A percentile compares a stretch with the other conserved stretches of the same genome.
Conservation (phyloP, 2,888 invertebrate genomes). For the Thysanoteuthis rhombus region DNA sequence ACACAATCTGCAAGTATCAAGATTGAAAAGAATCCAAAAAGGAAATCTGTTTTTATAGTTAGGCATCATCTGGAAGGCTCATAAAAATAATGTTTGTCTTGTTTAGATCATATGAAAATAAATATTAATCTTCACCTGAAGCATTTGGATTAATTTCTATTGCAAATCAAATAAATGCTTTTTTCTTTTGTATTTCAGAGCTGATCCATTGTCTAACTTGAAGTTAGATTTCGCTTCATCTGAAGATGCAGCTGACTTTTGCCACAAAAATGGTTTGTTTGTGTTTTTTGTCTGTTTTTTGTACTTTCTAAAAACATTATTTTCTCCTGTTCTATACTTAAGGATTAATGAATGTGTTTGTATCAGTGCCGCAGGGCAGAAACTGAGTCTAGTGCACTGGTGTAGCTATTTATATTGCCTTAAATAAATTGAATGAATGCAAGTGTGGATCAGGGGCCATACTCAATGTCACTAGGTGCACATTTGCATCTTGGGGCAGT, state of each 20-base stretch:
- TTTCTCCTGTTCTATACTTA: neutral
- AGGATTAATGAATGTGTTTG: neutral
- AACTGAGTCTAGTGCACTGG: too few relatives aligned
- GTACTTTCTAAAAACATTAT: neutral
- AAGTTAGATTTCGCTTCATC: constrained; percentile 72
- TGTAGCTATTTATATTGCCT: too few relatives aligned
- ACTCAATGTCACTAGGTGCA: too few relatives aligned
- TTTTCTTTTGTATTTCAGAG: constrained; percentile 72
- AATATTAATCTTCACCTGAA: too few relatives aligned
- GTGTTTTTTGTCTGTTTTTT: neutral
- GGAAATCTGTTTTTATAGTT: neutral
- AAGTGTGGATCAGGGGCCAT: too few relatives aligned
- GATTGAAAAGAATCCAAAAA: neutral
- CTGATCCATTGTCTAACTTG: constrained; percentile 94
- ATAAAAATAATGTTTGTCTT: too few relatives aligned
- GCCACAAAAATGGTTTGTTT: constrained; percentile 82
- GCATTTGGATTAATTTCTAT: neutral
- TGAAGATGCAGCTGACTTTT: constrained; percentile 90
- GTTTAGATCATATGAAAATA: too few relatives aligned
- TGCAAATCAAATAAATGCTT: neutral
- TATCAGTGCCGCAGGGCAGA: too few relatives aligned
- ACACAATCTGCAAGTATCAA: neutral
- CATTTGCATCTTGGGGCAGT: too few relatives aligned
- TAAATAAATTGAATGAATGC: too few relatives aligned
- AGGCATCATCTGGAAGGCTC: too few relatives aligned